A percentile compares a stretch with the other conserved stretches of the same genome.
These are phyloP conservation scores for Nephotettix cincticeps DNA, from an alignment of 1,140 invertebrate species.

Conservation along the genomic window DNA sequence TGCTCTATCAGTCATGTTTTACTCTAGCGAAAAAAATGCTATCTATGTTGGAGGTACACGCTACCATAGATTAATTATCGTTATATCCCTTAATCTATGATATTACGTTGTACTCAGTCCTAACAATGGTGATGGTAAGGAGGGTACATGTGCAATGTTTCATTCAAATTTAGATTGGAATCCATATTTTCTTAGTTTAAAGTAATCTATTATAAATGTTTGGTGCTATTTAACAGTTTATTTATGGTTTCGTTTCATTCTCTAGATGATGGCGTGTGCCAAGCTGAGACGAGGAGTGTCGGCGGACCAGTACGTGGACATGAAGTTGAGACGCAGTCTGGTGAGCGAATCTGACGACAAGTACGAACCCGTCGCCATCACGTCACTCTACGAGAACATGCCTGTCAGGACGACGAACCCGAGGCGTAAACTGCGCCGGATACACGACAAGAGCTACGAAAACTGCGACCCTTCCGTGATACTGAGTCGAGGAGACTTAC, in stretches of 20 bases:
- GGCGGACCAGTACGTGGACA: slow-evolving; percentile 74
- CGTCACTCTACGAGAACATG: slow-evolving; percentile 69
- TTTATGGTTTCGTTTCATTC: background rate
- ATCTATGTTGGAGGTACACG: too few species aligned
- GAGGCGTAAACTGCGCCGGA: slow-evolving; percentile 64
- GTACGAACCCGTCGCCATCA: slow-evolving; percentile 67
- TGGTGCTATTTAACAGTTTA: too few species aligned
- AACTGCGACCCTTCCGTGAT: slow-evolving; percentile 56
- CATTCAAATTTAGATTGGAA: too few species aligned
- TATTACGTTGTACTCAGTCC: too few species aligned
- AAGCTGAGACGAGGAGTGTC: slow-evolving; percentile 64
- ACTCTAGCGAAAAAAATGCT: too few species aligned
- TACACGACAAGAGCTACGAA: slow-evolving; percentile 53
- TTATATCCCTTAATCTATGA: too few species aligned
- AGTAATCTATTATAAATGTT: too few species aligned
- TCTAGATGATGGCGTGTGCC: slow-evolving; percentile 44
- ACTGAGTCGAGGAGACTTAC: slow-evolving; percentile 49
- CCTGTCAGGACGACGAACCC: slow-evolving; percentile 71
- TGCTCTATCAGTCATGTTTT: too few species aligned
- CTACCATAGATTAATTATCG: too few species aligned
- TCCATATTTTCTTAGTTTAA: too few species aligned
- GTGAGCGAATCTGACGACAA: slow-evolving; percentile 53
- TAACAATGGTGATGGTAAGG: too few species aligned
- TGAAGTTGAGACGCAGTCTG: slow-evolving; percentile 59
- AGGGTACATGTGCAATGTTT: too few species aligned